These are phyloP conservation scores for western clawed frog (Xenopus tropicalis) DNA, from an alignment of 2,113 vertebrate species.

Conservation along the genomic window DNA sequence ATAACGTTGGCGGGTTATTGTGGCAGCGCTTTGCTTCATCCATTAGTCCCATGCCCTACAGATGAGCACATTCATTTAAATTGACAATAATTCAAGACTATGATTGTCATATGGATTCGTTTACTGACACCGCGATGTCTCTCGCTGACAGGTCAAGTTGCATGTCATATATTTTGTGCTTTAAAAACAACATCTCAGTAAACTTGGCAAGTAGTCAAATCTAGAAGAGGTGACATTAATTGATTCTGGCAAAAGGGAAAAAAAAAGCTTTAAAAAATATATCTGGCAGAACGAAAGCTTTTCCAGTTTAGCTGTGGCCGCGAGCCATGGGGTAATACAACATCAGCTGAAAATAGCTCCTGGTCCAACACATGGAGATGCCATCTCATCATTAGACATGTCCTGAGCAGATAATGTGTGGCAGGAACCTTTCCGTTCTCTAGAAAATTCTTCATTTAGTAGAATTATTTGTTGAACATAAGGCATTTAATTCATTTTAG, in stretches of 20 bases:
- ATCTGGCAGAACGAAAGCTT: background rate
- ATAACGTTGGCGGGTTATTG: background rate
- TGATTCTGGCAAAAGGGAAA: conserved; percentile 16
- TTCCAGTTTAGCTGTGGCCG: background rate
- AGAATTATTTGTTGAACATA: too few species aligned
- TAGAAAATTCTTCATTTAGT: too few species aligned
- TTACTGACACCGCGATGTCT: conserved; percentile 9
- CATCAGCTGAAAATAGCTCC: background rate
- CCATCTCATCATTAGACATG: background rate
- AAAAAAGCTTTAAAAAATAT: background rate
- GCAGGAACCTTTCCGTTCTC: too few species aligned
- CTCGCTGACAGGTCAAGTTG: conserved; percentile 5
- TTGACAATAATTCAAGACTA: conserved; percentile 11
- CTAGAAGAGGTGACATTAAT: conserved; percentile 9
- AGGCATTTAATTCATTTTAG: too few species aligned
- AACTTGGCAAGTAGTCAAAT: conserved; percentile 16
- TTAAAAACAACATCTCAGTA: conserved; percentile 1
- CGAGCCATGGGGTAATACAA: background rate
- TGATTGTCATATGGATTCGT: background rate
- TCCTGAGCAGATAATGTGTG: too few species aligned
- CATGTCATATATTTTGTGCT: background rate
- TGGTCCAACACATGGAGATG: background rate
- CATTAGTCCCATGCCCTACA: background rate
- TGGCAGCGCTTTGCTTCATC: background rate
- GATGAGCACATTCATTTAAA: background rate